Base-by-base conservation (phyloP, 2,797 vertebrate species). In the Tragelaphus eurycerus region DNA sequence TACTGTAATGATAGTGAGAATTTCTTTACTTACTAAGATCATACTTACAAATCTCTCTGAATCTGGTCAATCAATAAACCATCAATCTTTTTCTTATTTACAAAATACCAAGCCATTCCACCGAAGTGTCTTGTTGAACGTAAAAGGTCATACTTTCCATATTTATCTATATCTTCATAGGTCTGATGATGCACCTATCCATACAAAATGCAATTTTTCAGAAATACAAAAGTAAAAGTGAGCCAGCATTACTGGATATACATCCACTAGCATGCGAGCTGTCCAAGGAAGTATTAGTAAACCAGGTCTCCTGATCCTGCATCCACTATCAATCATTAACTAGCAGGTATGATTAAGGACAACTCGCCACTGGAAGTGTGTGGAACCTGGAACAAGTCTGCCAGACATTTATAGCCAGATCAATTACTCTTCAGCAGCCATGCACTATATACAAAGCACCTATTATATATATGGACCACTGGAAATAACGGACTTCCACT, bases 81-180 rank as follows among this genome's bases (percentile, higher is more conserved):
- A 71, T 99, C 99, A 1, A 99, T 98, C 97, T 98, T 99, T 93
- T 98, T 99, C 38, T 98, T 98, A 57, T 97, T 99, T 92, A 99
- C 97, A 92, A 99, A 98, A 97, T 99, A 99, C 99, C 99, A 99
- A 15, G 98, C 99, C 99, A 99, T 98, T 78, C 99, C 99, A 57
- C 99, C 99, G 1, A 99, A 99, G 98, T 99, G 99, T 31, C 99
- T 98, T 1, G 99, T 99, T 87, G 99, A 99, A 86, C 99, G 99
- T 83, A 99, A 98, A 81, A 99, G 98, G 38, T 99, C 98, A 0
- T 99, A 99, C 88, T 99, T 99, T 43, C 97, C 98, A 0, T 98
- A 98, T 89, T 99, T 99, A 17, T 99, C 99, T 89, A 99, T 98
- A 96, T 99, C 99, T 31, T 99, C 99, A 0, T 99, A 99, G 8